Evolutionary conservation across 2,113 vertebrate species (phyloP).

Genomic region (Corydoras maculifer): DNA sequence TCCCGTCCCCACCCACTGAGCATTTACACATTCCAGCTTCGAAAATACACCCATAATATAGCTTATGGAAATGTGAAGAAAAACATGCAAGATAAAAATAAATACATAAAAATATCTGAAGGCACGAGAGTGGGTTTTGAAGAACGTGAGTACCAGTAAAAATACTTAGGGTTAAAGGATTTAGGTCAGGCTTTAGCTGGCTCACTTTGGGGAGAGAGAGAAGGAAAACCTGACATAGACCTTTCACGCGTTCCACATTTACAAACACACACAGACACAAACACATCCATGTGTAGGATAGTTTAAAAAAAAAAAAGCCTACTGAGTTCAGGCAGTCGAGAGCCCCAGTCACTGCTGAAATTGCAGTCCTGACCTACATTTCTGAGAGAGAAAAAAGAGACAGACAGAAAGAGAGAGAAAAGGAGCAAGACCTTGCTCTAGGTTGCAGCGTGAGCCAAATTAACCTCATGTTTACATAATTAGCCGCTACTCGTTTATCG

Average conservation of each 20-base stretch:
- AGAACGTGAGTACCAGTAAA: background rate
- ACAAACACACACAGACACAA: slow-evolving; percentile 23
- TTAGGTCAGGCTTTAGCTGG: slow-evolving; percentile 70
- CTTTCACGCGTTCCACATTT: slow-evolving; percentile 33
- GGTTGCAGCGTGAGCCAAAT: slow-evolving; percentile 48
- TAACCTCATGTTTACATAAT: slow-evolving; percentile 56
- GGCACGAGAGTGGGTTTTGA: slow-evolving; percentile 31
- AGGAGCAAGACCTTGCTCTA: slow-evolving; percentile 8
- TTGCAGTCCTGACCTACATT: slow-evolving; percentile 62
- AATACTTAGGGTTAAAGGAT: slow-evolving; percentile 73
- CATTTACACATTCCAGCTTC: slow-evolving; percentile 39
- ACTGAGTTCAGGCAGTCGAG: slow-evolving; percentile 21
- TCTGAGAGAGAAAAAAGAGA: slow-evolving; percentile 18
- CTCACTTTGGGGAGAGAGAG: slow-evolving; percentile 54
- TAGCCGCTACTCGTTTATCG: slow-evolving; percentile 53
- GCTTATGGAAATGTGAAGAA: slow-evolving; percentile 47
- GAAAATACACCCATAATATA: slow-evolving; percentile 47
- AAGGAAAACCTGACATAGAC: slow-evolving; percentile 64
- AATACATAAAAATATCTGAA: slow-evolving; percentile 31
- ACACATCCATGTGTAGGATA: background rate
- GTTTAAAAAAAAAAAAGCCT: slow-evolving; percentile 11
- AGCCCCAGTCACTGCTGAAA: slow-evolving; percentile 43
- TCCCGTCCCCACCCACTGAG: background rate
- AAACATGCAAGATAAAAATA: slow-evolving; percentile 32
- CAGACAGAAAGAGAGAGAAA: slow-evolving; percentile 6